Base-by-base conservation (phyloP, 2,113 vertebrate species). In the Oriolus oriolus region DNA sequence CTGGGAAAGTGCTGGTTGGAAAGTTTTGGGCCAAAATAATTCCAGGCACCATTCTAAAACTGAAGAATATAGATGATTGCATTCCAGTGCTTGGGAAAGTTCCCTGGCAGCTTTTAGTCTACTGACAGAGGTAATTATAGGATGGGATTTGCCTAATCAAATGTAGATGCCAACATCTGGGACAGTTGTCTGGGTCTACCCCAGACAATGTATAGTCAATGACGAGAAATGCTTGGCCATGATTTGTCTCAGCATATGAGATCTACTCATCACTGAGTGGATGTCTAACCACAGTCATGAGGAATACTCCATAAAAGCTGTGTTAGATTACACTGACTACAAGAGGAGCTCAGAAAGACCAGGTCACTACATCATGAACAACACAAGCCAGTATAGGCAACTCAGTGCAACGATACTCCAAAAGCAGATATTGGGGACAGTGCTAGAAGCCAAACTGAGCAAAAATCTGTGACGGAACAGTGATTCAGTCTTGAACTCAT, bases 51-150 rank as follows among this genome's bases (percentile, higher is more conserved):
- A n/a, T 84, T 84, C 73, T 91, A 28, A 93, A 59, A 75, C 1
- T 54, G 37, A 81, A 81, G 47, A 86, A 84, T 53, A 66, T 5
- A 78, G 42, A 63, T 57, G 23, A 94, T 61, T 88, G 64, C 33
- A 90, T 95, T 93, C 73, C 76, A 75, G 35, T 37, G 54, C 20
- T 81, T 84, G 41, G 84, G 93, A 95, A 81, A 81, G 47, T 81
- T 95, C 56, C 64, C 76, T 84, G 93, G 84, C 75, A 84, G 41
- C 1, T 0, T 70, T 86, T 27, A 54, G 2, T 54, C 33, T 87
- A 35, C 76, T 84, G 77, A 71, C 76, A 89, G 50, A 86, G 35
- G 66, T 77, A 86, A 92, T 89, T 89, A 80, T 9, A 93, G 76
- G 86, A 47, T 93, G 11, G 24, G 27, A 81, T 47, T 78, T 93